Conservation (phyloP, 2,797 vertebrate genomes). For the Mus caroli region DNA sequence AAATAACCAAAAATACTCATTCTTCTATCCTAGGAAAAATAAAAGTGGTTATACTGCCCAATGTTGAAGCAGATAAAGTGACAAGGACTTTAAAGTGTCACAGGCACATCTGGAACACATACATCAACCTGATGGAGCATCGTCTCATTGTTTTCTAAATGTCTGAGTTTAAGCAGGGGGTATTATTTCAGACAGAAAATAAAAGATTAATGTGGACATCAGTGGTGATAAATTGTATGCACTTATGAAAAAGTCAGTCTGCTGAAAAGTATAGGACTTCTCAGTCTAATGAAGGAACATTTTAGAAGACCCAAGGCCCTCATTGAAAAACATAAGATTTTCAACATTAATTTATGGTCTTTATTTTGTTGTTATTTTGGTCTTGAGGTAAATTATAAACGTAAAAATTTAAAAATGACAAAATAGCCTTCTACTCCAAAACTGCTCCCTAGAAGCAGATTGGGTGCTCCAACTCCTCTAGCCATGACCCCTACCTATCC, state of each 20-base stretch:
- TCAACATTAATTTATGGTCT: slow-evolving; percentile 29
- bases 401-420: not conserved
- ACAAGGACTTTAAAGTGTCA: slow-evolving; percentile 44
- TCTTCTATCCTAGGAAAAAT: slow-evolving; percentile 10
- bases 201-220: slow-evolving; percentile 76
- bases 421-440: not conserved
- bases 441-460: not conserved
- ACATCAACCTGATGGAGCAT: not conserved
- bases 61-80: slow-evolving; percentile 30
- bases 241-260: slow-evolving; percentile 57
- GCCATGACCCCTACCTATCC: not conserved
- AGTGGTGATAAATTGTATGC: slow-evolving; percentile 62
- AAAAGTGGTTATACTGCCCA: not conserved
- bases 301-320: slow-evolving; percentile 55
- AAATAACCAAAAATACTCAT: not conserved
- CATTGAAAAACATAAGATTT: slow-evolving; percentile 64
- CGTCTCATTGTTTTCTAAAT: slow-evolving; percentile 63
- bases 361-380: no score
- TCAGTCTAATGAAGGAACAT: slow-evolving; percentile 65
- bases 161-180: slow-evolving; percentile 27
- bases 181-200: slow-evolving; percentile 62
- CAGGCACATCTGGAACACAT: slow-evolving; percentile 42
- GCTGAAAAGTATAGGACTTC: slow-evolving; percentile 24
- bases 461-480: accelerated
- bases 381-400: slow-evolving; percentile 68